Conservation (phyloP, 2,888 invertebrate species). For the Amblyteles armatorius region DNA sequence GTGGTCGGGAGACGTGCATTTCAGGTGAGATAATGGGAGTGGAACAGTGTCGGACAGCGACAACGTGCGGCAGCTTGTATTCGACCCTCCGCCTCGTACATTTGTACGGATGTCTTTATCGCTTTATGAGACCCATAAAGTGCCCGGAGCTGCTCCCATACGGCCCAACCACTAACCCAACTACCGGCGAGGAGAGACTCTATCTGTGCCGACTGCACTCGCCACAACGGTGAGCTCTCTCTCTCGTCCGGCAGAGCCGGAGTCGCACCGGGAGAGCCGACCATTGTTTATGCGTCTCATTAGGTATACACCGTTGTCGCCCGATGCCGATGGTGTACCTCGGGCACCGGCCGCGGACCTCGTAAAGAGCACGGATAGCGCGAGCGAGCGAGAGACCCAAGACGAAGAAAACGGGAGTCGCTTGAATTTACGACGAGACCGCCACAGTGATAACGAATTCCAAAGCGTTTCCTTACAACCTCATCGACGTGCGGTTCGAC, state of each 20-base stretch:
- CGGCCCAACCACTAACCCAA: constrained; percentile 40
- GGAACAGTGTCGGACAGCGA: constrained; percentile 44
- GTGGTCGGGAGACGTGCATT: constrained; percentile 57
- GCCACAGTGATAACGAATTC: constrained; percentile 26
- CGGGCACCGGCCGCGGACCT: constrained; percentile 47
- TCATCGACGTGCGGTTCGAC: constrained; percentile 5
- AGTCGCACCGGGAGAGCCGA: constrained; percentile 56
- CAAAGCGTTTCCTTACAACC: constrained; percentile 41
- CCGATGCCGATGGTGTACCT: constrained; percentile 67
- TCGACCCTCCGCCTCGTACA: constrained; percentile 69
- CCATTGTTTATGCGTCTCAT: constrained; percentile 79
- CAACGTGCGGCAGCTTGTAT: constrained; percentile 44
- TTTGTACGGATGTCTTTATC: constrained; percentile 80
- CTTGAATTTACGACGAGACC: constrained; percentile 34
- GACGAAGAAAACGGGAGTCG: constrained; percentile 24
- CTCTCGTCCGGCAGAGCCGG: neutral
- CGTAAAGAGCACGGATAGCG: constrained; percentile 56
- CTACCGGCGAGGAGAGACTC: constrained; percentile 43
- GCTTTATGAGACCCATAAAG: constrained; percentile 80
- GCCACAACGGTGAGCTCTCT: constrained; percentile 60
- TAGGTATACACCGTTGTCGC: constrained; percentile 73
- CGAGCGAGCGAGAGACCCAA: constrained; percentile 33
- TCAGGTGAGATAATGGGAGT: constrained; percentile 73
- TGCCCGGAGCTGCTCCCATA: constrained; percentile 71
- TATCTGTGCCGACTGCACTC: constrained; percentile 24